Base-by-base conservation (phyloP, 2,113 vertebrate species). In the Macquaria australasica region DNA sequence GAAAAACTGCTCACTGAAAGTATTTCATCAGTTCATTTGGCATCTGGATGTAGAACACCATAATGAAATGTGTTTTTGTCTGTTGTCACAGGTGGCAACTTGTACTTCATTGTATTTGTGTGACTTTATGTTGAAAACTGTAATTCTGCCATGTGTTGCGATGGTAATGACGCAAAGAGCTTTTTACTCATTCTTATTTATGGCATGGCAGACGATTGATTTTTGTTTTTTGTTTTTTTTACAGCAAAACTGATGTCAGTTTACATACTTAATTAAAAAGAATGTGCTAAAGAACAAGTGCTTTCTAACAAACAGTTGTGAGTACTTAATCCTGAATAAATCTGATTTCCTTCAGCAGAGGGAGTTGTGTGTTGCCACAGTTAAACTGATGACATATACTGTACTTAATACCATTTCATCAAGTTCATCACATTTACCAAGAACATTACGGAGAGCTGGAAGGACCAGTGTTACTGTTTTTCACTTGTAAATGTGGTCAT, bases 101-200 rank as follows among this genome's bases (percentile, higher is more conserved):
- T 39, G 28, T 53, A 28, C 12, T 73, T 67, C 6, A 45, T 37
- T 55, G 53, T 63, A 41, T 55, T 78, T 87, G 41, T 62, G 4
- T 75, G 15, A 28, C 18, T 62, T 69, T 56, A 45, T 62, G 51
- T 69, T 79, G 8, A 62, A 74, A 79, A 75, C 48, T 76, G 18
- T 18, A 10, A 71, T 56, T 21, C 6, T 73, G 8, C 20, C 28
- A 64, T 21, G 6, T 79, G 16, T 58, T 41, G 5, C 8, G 64
- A 15, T 43, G n/a, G 21, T 6, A n/a, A 37, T 23, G 41, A 53
- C 39, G 71, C 58, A 39, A 37, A 56, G 31, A 18, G 21, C 25
- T 58, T 64, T 39, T 59, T 6, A 37, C 5, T 55, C 1, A 0
- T 25, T 62, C 8, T 45, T 48, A 20, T 83, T 55, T 6, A n/a